These are phyloP conservation scores for Anniella stebbinsi DNA, from an alignment of 2,797 vertebrate species.

Conservation along the genomic window DNA sequence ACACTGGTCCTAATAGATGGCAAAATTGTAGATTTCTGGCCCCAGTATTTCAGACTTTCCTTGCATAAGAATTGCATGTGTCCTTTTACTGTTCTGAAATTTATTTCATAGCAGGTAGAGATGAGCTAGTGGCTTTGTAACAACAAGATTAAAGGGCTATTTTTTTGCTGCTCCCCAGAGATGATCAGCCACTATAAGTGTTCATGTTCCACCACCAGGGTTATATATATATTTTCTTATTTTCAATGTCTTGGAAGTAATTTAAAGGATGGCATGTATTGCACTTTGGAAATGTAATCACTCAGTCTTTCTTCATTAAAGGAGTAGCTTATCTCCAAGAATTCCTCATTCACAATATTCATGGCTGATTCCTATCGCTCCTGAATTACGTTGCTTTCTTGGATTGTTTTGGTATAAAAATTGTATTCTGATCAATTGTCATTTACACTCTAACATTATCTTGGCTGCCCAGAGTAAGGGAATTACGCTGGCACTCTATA, in stretches of 20 bases:
- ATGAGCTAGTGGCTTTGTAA: conserved; percentile 4
- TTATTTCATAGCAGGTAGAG: conserved; percentile 6
- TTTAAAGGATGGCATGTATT: conserved; percentile 42
- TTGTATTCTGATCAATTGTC: conserved; percentile 47
- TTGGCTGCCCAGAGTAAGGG: conserved; percentile 33
- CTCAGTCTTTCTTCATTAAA: conserved; percentile 42
- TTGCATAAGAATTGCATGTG: neutral
- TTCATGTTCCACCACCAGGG: conserved; percentile 30
- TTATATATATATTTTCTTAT: conserved; percentile 43
- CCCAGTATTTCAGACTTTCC: neutral
- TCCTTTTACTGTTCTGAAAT: neutral
- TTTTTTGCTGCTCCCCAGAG: conserved; percentile 6
- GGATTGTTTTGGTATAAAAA: conserved; percentile 52
- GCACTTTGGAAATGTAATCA: conserved; percentile 54
- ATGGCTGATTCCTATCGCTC: conserved; percentile 55
- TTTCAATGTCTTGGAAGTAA: conserved; percentile 32
- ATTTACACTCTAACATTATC: conserved; percentile 50
- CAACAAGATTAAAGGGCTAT: neutral
- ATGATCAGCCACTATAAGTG: conserved; percentile 21
- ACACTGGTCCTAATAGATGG: too few species aligned
- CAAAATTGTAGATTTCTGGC: neutral
- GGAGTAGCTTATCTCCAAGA: conserved; percentile 55
- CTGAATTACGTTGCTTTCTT: conserved; percentile 64
- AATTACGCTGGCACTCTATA: conserved; percentile 42
- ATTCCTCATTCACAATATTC: conserved; percentile 57